Evolutionary conservation across 2,113 vertebrate species (phyloP), one percentile per base, ranked within the genome.

Genomic region (Hypocryptadius cinnamomeus): DNA sequence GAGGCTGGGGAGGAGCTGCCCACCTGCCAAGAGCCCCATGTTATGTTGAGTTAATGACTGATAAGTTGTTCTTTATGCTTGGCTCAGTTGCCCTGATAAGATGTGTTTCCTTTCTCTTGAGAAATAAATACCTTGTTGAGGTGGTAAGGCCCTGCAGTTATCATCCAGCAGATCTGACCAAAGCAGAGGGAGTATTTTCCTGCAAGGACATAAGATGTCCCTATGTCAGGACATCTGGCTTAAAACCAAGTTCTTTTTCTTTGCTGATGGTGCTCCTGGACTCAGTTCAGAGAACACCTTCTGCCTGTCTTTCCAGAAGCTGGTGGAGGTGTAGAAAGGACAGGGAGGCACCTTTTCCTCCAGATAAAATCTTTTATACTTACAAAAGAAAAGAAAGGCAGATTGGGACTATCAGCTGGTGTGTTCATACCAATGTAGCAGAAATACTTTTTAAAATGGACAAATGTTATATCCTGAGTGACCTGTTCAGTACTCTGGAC

Each of bases 71-170:
- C 79, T 61, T 53, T 39, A 10, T 72, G 70, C 85, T 82, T 89
- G 63, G 87, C 59, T 87, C 85, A 65, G 27, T 85, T 82, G 78
- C 18, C 50, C 57, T 54, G 89, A 87, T 93, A 74, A 64, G 42
- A 85, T 92, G 73, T 61, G 57, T 71, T 92, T 90, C 73, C 91
- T 81, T 92, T 86, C 90, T 89, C 51, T 61, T 56, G 77, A 92
- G 73, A 87, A 92, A 68, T 48, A 69, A 90, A 74, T 84, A 66
- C 68, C 37, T 81, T 56, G 57, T 79, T 79, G 28, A 37, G 48
- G 50, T 63, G 65, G 31, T 18, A 7, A 59, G 79, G 87, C 28
- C 10, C 30, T 82, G 50, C 84, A 63, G 68, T 31, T 89, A 76
- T 73, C 65, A 16, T 3, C 33, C 63, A 79, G 57, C 84, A 69